These are phyloP conservation scores for Eretmochelys imbricata DNA, from an alignment of 2,113 vertebrate species.

Conservation along the genomic window DNA sequence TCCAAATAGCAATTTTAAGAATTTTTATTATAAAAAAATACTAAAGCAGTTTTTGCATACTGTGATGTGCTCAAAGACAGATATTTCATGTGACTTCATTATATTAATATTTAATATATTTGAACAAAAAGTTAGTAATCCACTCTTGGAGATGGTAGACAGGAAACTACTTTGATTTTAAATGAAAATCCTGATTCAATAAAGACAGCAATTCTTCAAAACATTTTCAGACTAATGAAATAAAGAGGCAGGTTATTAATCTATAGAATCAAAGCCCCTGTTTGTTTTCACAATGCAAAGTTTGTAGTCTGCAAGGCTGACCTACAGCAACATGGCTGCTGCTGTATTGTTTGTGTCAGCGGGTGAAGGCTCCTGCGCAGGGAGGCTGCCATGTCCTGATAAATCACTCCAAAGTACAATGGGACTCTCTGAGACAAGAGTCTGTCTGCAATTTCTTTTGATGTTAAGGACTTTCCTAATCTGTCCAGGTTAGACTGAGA, in stretches of 20 bases:
- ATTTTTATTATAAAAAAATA: background rate
- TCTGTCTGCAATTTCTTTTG: constrained; percentile 3
- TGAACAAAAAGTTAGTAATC: background rate
- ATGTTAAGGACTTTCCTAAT: constrained; percentile 33
- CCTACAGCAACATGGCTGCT: background rate
- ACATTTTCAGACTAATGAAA: background rate
- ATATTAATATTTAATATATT: fast-evolving
- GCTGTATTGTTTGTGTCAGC: constrained; percentile 65
- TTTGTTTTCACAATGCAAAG: constrained; percentile 38
- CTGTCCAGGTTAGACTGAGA: constrained; percentile 45
- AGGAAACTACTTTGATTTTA: background rate
- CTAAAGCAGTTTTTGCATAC: background rate
- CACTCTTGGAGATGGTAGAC: background rate
- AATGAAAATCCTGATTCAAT: constrained; percentile 7
- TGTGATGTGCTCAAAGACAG: background rate
- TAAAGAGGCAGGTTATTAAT: background rate
- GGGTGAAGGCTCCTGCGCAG: constrained; percentile 74
- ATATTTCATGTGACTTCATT: background rate
- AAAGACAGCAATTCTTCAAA: constrained; percentile 21
- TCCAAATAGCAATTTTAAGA: background rate
- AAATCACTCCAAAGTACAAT: constrained; percentile 64
- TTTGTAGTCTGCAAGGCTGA: constrained; percentile 49
- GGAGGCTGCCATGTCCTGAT: constrained; percentile 38
- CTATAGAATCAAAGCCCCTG: background rate
- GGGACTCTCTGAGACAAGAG: constrained; percentile 10